Base-by-base conservation (phyloP, 2,888 invertebrate genomes). In the Epirrhoe alternata region DNA sequence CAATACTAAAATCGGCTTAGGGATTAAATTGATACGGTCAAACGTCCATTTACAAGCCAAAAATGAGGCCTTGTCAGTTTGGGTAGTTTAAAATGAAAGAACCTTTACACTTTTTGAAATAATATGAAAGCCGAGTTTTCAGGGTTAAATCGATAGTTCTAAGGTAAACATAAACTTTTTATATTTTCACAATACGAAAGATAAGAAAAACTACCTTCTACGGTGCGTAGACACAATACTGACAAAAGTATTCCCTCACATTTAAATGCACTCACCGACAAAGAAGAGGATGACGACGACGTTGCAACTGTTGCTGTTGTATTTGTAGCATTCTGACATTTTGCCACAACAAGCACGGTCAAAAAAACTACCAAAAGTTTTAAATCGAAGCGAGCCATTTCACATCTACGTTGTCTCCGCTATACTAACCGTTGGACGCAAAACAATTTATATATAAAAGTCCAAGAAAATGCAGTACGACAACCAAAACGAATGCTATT, bases 341-440 rank as follows among this genome's bases (percentile, higher is more conserved):
- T 42, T 16, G 64, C 77, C 53, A 78, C 60, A 7, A 74, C 77
- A 7, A 81, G 64, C 5, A 82, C 0, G 5, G 71, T 66, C n/a
- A 75, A 51, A n/a, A 82, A 45, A 12, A 80, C 65, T 4, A 80
- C 14, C 17, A 78, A 70, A n/a, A 81, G 6, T 63, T 69, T 78
- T 55, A 79, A 72, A 66, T 77, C 70, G 47, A 74, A 61, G 52
- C 68, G 68, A 64, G 75, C 75, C 82, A 83, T 83, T 51, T 16
- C 5, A 16, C 35, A 14, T 14, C 47, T 47, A 33, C 35, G 52
- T n/a, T 58, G n/a, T 10, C 64, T 68, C 75, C 16, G 12, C 55
- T 61, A 59, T 5, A 59, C 63, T 70, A 66, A 74, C 71, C 74
- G 64, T 71, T 62, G 58, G 58, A 61, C 16, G 42, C 68, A 0